Conservation (phyloP, 2,888 invertebrate genomes). For the Resseliella maxima region DNA sequence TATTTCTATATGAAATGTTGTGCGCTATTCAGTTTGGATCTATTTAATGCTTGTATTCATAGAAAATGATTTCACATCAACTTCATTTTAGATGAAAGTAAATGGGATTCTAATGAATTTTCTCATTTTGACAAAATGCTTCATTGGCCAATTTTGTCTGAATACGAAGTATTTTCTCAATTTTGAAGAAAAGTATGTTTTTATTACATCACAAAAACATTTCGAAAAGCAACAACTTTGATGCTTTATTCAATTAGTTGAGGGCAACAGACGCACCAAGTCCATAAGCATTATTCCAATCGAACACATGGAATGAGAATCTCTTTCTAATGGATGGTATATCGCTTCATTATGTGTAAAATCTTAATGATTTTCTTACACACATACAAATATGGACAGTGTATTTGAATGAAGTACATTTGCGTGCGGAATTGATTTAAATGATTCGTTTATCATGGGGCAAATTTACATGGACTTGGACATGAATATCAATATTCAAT, state of each 20-base stretch:
- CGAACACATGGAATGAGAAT: no score
- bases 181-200: not conserved
- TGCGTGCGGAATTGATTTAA: not conserved
- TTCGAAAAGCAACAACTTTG: not conserved
- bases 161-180: constrained; percentile 1
- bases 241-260: not conserved
- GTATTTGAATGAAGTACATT: not conserved
- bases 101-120: constrained; percentile 34
- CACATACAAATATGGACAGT: not conserved
- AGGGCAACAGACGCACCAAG: not conserved
- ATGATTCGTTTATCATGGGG: not conserved
- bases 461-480: no score
- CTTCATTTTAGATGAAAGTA: constrained; percentile 10
- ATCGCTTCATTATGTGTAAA: not conserved
- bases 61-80: not conserved
- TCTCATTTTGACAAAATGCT: not conserved
- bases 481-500: no score
- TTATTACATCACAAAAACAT: not conserved
- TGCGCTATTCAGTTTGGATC: not conserved
- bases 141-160: not conserved
- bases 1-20: not conserved
- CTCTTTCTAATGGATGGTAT: not conserved
- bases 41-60: not conserved
- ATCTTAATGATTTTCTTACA: constrained; percentile 1
- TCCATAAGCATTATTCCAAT: not conserved